phyloP scores from a whole-genome alignment of 2,888 invertebrate species.

The Chaetoderma sp. region DNA sequence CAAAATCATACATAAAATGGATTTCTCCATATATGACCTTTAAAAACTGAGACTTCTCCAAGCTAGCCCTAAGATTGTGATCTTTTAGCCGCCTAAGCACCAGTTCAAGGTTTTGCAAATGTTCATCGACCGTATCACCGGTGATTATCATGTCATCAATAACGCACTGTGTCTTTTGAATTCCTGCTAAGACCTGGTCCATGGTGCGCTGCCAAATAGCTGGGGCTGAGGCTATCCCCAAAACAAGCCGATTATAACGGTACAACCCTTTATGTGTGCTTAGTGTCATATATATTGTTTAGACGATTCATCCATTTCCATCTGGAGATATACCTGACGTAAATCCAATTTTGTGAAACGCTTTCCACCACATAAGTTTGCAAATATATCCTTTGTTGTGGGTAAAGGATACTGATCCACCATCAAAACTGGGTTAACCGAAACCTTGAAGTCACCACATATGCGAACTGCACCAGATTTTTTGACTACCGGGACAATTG shows the following conservation, averaged over 20 bases:
- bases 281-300: constrained; percentile 12
- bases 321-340: constrained; percentile 20
- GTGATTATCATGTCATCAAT: constrained; percentile 30
- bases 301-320: constrained; percentile 30
- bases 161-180: constrained; percentile 12
- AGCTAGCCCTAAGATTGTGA: constrained; percentile 3
- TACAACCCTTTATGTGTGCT: no score
- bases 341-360: constrained; percentile 29
- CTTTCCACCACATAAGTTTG: constrained; percentile 31
- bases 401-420: constrained; percentile 49
- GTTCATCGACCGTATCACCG: background rate
- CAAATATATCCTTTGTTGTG: constrained; percentile 46
- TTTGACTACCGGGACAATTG: constrained; percentile 46
- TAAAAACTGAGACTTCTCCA: constrained; percentile 10
- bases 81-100: constrained; percentile 9
- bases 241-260: constrained; percentile 33
- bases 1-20: no score
- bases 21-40: no score
- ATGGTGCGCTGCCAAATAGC: constrained; percentile 38
- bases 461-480: constrained; percentile 34
- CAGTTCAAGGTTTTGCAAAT: background rate
- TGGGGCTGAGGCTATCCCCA: constrained; percentile 35
- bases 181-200: constrained; percentile 28
- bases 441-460: constrained; percentile 47
- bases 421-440: constrained; percentile 44